These are phyloP conservation scores for Chesias legatella DNA, from an alignment of 2,888 invertebrate species.

Conservation along the genomic window DNA sequence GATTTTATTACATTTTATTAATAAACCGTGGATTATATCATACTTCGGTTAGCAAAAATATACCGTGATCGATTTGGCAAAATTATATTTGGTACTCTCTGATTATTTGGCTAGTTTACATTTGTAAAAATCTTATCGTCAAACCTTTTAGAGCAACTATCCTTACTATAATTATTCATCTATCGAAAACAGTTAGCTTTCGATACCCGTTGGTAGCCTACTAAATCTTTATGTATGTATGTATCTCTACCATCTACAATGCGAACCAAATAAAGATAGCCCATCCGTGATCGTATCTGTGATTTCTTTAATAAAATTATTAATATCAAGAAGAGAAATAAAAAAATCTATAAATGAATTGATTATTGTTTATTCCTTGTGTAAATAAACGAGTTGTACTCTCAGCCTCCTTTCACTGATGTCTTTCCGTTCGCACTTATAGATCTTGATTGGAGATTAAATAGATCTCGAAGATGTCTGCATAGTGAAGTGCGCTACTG, in stretches of 20 bases:
- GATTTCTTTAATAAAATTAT: slow-evolving; percentile 52
- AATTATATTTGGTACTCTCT: too few species aligned
- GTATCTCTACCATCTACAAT: neutral
- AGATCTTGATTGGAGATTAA: slow-evolving; percentile 73
- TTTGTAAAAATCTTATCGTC: too few species aligned
- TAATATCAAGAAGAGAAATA: slow-evolving; percentile 58
- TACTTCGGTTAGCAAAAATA: too few species aligned
- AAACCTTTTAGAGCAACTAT: too few species aligned
- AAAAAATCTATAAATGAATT: slow-evolving; percentile 65
- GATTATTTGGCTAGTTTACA: too few species aligned
- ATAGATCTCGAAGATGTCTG: slow-evolving; percentile 73
- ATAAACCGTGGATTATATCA: too few species aligned
- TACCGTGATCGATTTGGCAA: too few species aligned
- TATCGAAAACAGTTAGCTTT: too few species aligned
- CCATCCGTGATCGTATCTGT: slow-evolving; percentile 37
- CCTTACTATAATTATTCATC: too few species aligned
- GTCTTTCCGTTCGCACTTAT: slow-evolving; percentile 66
- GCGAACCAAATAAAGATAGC: slow-evolving; percentile 12
- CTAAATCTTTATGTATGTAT: too few species aligned
- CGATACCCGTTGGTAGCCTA: too few species aligned
- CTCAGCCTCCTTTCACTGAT: slow-evolving; percentile 66
- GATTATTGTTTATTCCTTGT: slow-evolving; percentile 73
- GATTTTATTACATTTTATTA: too few species aligned
- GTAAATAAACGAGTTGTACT: slow-evolving; percentile 37
- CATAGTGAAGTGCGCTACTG: slow-evolving; percentile 21